Evolutionary conservation across 2,888 invertebrate species (phyloP).

Genomic region (Rhamphomyia laevipes): DNA sequence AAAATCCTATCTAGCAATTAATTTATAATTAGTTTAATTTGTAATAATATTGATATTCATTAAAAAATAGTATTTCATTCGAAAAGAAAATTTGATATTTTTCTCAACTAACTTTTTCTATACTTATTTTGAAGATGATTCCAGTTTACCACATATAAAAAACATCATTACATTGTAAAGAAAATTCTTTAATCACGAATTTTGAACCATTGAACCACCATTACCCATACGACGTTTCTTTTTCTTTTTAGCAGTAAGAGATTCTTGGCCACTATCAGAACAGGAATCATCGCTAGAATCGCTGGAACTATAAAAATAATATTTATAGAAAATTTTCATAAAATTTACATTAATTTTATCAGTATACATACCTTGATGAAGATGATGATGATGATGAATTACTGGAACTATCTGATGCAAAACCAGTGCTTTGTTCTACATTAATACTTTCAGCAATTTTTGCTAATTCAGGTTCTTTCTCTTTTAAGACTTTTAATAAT

Average conservation of each 20-base stretch:
- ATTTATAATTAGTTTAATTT: too few relatives aligned
- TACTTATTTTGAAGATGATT: too few relatives aligned
- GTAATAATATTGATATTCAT: too few relatives aligned
- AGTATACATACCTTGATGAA: slow-evolving; percentile 39
- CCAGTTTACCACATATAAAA: too few relatives aligned
- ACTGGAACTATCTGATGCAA: slow-evolving; percentile 90
- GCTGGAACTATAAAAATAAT: slow-evolving; percentile 40
- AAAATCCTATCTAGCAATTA: too few relatives aligned
- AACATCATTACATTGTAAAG: too few relatives aligned
- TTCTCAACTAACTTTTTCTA: too few relatives aligned
- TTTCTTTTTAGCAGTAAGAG: slow-evolving; percentile 74
- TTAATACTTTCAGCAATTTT: slow-evolving; percentile 73
- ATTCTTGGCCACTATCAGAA: slow-evolving; percentile 79
- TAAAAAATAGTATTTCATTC: too few relatives aligned
- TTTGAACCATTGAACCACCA: too few relatives aligned
- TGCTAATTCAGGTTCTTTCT: slow-evolving; percentile 66
- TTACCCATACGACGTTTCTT: slow-evolving; percentile 49
- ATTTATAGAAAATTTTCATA: too few relatives aligned
- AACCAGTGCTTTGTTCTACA: slow-evolving; percentile 72
- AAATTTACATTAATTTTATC: not conserved
- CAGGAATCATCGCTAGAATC: slow-evolving; percentile 48
- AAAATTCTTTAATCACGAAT: too few relatives aligned
- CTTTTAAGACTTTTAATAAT: slow-evolving; percentile 62
- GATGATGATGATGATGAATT: slow-evolving; percentile 64
- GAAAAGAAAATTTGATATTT: too few relatives aligned